Evolutionary conservation across 2,113 vertebrate species (phyloP).

Genomic region (Vombatus ursinus): DNA sequence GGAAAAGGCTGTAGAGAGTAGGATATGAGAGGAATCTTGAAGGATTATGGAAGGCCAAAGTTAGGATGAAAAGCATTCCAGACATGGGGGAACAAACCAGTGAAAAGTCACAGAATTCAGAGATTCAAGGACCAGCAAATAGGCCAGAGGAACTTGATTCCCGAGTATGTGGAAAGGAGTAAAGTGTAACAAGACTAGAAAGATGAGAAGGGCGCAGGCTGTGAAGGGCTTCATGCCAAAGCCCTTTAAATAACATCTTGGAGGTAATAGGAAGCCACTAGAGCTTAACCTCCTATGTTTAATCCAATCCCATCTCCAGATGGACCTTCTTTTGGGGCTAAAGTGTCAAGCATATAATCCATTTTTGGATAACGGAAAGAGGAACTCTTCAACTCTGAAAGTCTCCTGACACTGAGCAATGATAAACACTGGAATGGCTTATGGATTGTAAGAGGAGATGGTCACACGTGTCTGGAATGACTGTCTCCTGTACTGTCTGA

Average conservation of each 20-base stretch:
- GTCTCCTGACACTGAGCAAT: background rate
- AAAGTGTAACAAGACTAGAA: background rate
- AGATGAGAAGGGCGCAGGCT: background rate
- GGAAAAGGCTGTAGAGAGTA: background rate
- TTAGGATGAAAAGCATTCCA: background rate
- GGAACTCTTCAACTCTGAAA: background rate
- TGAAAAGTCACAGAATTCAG: background rate
- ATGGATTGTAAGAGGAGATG: background rate
- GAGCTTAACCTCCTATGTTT: background rate
- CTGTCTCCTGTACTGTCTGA: background rate
- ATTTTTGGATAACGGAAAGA: background rate
- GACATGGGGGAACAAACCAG: too few relatives aligned
- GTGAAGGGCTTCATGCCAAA: background rate
- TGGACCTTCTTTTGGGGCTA: background rate
- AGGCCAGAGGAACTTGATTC: background rate
- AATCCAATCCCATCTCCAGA: background rate
- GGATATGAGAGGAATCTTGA: background rate
- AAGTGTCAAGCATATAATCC: background rate
- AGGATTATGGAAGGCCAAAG: background rate
- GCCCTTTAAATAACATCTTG: background rate
- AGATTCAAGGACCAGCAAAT: background rate
- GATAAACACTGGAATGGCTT: too few relatives aligned
- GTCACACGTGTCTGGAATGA: background rate
- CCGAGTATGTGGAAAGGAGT: background rate
- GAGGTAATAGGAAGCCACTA: background rate